phyloP scores from a whole-genome alignment of 2,888 invertebrate genomes.

The Drosophila leonis region DNA sequence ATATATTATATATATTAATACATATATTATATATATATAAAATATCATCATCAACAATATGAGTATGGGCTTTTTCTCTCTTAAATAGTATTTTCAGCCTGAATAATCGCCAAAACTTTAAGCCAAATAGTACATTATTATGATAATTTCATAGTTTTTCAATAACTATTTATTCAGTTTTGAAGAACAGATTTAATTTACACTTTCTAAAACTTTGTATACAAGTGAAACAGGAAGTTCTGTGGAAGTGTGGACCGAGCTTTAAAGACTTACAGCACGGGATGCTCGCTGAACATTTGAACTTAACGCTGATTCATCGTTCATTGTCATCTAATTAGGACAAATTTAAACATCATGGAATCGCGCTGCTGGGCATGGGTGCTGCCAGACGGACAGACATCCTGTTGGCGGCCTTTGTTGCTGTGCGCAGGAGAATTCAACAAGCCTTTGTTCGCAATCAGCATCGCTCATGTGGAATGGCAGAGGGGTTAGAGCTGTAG shows the following conservation, averaged over 20 bases:
- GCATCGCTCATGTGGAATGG: slow-evolving; percentile 49
- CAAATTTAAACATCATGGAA: slow-evolving; percentile 81
- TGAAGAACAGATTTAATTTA: neutral
- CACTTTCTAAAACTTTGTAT: neutral
- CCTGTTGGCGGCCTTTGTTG: slow-evolving; percentile 43
- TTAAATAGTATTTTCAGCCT: too few relatives aligned
- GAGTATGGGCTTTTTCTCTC: too few relatives aligned
- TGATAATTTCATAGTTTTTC: neutral
- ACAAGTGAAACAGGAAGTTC: neutral
- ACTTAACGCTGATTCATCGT: slow-evolving; percentile 75
- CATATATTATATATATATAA: too few relatives aligned
- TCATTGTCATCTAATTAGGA: slow-evolving; percentile 85
- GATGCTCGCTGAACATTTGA: slow-evolving; percentile 9
- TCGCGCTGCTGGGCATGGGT: slow-evolving; percentile 42
- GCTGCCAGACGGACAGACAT: slow-evolving; percentile 27
- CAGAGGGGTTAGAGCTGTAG: slow-evolving; percentile 4
- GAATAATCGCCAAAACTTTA: too few relatives aligned
- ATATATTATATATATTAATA: too few relatives aligned
- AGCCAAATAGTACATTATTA: too few relatives aligned
- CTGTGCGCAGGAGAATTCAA: slow-evolving; percentile 54
- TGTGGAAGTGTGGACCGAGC: neutral
- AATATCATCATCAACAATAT: too few relatives aligned
- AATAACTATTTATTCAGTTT: neutral
- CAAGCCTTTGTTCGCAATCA: slow-evolving; percentile 75
- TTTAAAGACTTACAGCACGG: neutral